phyloP scores from a whole-genome alignment of 2,797 vertebrate genomes.

The Sebastes nivosus region DNA sequence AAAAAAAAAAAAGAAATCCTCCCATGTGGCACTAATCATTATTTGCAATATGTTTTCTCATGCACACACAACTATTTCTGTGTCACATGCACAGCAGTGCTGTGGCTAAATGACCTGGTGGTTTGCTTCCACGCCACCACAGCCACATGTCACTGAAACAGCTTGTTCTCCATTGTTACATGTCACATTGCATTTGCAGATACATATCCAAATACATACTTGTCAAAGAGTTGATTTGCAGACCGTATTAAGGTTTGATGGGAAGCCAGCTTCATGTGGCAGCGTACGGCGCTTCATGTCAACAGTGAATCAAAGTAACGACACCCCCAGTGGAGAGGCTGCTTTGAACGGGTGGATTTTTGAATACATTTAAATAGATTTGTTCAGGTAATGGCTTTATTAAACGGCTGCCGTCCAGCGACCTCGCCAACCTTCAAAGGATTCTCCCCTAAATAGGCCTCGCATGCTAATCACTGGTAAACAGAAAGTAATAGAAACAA shows the following conservation, averaged over 20 bases:
- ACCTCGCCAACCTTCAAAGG: slow-evolving; percentile 41
- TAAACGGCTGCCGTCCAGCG: slow-evolving; percentile 5
- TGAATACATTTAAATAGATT: slow-evolving; percentile 61
- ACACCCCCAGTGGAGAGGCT: neutral
- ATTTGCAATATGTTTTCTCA: neutral
- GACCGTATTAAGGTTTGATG: neutral
- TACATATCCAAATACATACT: neutral
- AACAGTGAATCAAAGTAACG: neutral
- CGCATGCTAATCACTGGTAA: slow-evolving; percentile 15
- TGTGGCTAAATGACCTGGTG: neutral
- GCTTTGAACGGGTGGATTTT: slow-evolving; percentile 30
- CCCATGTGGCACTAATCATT: neutral
- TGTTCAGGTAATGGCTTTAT: slow-evolving; percentile 6
- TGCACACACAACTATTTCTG: neutral
- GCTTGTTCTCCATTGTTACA: neutral
- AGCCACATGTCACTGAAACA: neutral
- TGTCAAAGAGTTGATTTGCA: slow-evolving; percentile 17
- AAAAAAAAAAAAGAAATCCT: neutral
- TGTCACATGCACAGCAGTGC: neutral
- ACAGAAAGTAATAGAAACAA: slow-evolving; percentile 12
- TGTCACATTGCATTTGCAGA: neutral
- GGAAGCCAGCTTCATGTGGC: neutral
- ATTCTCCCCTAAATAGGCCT: neutral
- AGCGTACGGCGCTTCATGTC: neutral
- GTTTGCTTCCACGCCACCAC: neutral